A percentile compares a stretch with the other conserved stretches of the same genome.
These are phyloP conservation scores for Caenorhabditis sp. DNA, from an alignment of 2,888 invertebrate genomes.

Conservation along the genomic window DNA sequence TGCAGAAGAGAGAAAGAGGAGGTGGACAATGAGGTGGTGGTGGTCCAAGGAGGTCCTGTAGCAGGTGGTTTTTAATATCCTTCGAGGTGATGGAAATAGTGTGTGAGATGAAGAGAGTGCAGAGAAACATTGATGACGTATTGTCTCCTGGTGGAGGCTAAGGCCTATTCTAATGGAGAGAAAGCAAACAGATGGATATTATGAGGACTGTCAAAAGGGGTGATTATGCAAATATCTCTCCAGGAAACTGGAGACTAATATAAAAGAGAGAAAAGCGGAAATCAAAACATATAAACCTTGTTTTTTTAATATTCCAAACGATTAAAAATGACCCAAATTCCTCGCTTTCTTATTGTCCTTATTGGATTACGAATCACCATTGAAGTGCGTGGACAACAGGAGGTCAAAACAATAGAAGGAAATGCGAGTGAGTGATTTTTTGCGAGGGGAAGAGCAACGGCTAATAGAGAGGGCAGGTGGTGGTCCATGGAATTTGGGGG, in stretches of 20 bases:
- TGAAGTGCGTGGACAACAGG: slow-evolving; percentile 32
- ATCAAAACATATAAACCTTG: slow-evolving; percentile 1
- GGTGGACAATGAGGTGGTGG: neutral
- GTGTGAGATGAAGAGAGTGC: slow-evolving; percentile 23
- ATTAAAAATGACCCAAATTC: neutral
- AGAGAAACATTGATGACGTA: slow-evolving; percentile 9
- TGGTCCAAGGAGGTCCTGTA: slow-evolving; percentile 16
- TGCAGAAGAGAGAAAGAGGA: slow-evolving; percentile 9
- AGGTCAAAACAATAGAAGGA: slow-evolving; percentile 18
- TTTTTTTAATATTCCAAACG: neutral
- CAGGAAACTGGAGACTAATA: neutral
- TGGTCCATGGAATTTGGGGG: neutral
- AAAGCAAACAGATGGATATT: slow-evolving; percentile 33
- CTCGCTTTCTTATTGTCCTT: neutral
- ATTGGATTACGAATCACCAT: slow-evolving; percentile 36
- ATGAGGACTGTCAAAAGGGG: slow-evolving; percentile 37
- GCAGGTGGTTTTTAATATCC: slow-evolving; percentile 47
- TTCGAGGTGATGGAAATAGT: slow-evolving; percentile 22
- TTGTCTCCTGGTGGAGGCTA: slow-evolving; percentile 10
- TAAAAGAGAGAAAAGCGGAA: slow-evolving; percentile 45
- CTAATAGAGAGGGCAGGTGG: slow-evolving; percentile 15
- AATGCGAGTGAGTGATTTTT: slow-evolving; percentile 22
- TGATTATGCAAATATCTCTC: slow-evolving; percentile 46
- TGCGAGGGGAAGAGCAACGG: neutral
- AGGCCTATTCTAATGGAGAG: slow-evolving; percentile 45